Evolutionary conservation across 2,113 vertebrate genomes (phyloP), one percentile per base, ranked within the genome.

Genomic region (Hassar affinis): DNA sequence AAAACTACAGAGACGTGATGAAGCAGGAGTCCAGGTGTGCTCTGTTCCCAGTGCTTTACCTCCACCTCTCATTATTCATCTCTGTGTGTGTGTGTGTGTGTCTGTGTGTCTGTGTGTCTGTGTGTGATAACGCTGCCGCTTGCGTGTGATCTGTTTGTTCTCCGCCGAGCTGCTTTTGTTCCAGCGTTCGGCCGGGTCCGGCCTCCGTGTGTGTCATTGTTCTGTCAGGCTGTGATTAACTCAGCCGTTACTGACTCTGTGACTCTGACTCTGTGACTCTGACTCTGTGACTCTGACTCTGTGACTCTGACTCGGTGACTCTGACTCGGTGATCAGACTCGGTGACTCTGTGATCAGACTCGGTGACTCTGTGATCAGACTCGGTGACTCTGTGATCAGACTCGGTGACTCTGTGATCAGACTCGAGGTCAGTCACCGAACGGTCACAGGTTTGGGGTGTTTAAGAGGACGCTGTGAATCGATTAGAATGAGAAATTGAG

Each of bases 191-290:
- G 33, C 27, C n/a, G 69, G 25, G 15, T 78, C 69, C 14, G 42
- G 62, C 79, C 33, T 27, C 77, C 61, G 49, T 47, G 38, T 78
- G 84, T 80, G 84, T 87, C 77, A 77, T 33, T 69, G 81, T 78
- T 85, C 42, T 84, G 85, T 66, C 61, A 47, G 51, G 72, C 42
- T 72, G 69, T 54, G 18, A 76, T 76, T 76, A 75, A 51, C 45
- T 49, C 15, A 4, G 10, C 14, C 20, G 6, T n/a, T 11, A 22
- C 66, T 5, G 38, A 25, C 68, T n/a, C n/a, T n/a, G n/a, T n/a
- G n/a, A n/a, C n/a, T n/a, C n/a, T n/a, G n/a, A n/a, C n/a, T n/a
- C n/a, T n/a, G n/a, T n/a, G n/a, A n/a, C n/a, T n/a, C n/a, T n/a
- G n/a, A n/a, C n/a, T n/a, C n/a, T n/a, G n/a, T n/a, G n/a, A n/a